Base-by-base conservation (phyloP, 2,888 invertebrate genomes). In the Gibbula magus region DNA sequence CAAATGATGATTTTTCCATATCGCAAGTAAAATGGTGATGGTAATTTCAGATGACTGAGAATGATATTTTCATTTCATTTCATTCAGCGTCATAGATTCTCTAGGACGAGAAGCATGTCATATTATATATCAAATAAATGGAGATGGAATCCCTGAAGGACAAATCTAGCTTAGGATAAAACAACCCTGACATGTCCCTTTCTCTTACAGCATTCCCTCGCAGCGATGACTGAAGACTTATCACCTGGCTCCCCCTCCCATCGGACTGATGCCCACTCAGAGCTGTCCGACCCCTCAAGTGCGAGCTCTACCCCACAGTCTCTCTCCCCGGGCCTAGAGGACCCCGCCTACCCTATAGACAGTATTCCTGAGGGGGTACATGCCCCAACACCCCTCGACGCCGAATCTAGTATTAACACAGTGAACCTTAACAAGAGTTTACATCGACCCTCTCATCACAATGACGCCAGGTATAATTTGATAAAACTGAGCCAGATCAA, bases 401-500 rank as follows among this genome's bases (percentile, higher is more conserved):
- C 70, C 39, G 39, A 39, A 18, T 32, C 70, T 35, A 70, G 70
- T 70, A 70, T 70, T 70, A 70, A 70, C 70, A 70, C 35, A 39
- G 70, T 70, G 5, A 70, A 70, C 70, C 35, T 70, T 3, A 70
- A 70, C 70, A 70, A 18, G 35, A 70, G 39, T 70, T 39, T 70
- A 39, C 70, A 70, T 39, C 70, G 70, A 35, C 70, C 70, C 16
- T 70, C 70, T 35, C 39, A 70, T 20, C 70, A 70, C 8, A 61
- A 61, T 22, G 80, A 80, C 8, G 32, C 79, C 20, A 81, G 78
- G 22, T 73, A 81, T 29, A 75, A 79, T 66, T 78, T 88, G 51
- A 88, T 89, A 5, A 88, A 88, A 76, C 84, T 89, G n/a, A 86
- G 88, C 81, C 87, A 88, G 81, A 88, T 89, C 20, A 85, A 86